Conservation (phyloP, 2,888 invertebrate genomes). For the Parelbella ahira region DNA sequence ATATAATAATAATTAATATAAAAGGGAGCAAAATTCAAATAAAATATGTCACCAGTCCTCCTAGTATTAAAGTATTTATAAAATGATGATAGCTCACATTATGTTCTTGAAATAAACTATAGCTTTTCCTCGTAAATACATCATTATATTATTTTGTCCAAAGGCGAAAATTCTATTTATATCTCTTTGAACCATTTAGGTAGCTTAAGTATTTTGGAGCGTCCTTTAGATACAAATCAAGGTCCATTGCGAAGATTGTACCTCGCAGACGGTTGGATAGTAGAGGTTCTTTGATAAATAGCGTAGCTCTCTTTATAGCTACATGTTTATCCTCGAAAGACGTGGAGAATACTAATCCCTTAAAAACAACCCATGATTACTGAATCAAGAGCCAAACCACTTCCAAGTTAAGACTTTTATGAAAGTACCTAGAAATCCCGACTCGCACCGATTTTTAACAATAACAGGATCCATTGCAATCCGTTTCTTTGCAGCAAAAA, state of each 20-base stretch:
- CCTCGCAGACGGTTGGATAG: conserved; percentile 4
- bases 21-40: too few species aligned
- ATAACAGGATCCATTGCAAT: not conserved
- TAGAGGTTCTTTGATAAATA: conserved; percentile 9
- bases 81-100: too few species aligned
- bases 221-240: conserved; percentile 2
- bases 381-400: conserved; percentile 16
- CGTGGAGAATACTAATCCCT: conserved; percentile 18
- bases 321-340: conserved; percentile 11
- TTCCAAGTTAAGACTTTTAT: conserved; percentile 20
- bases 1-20: too few species aligned
- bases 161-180: too few species aligned
- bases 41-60: too few species aligned
- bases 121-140: too few species aligned
- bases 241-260: conserved; percentile 11
- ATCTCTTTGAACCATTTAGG: too few species aligned
- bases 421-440: conserved; percentile 1
- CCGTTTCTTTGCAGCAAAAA: not conserved
- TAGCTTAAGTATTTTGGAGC: not conserved
- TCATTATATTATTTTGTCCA: too few species aligned
- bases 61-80: too few species aligned
- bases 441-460: not conserved
- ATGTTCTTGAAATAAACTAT: too few species aligned
- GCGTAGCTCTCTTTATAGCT: conserved; percentile 14
- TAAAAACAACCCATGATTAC: conserved; percentile 16